Evolutionary conservation across 2,113 vertebrate genomes (phyloP), one percentile per base, ranked within the genome.

Genomic region (Kobus ellipsiprymnus): DNA sequence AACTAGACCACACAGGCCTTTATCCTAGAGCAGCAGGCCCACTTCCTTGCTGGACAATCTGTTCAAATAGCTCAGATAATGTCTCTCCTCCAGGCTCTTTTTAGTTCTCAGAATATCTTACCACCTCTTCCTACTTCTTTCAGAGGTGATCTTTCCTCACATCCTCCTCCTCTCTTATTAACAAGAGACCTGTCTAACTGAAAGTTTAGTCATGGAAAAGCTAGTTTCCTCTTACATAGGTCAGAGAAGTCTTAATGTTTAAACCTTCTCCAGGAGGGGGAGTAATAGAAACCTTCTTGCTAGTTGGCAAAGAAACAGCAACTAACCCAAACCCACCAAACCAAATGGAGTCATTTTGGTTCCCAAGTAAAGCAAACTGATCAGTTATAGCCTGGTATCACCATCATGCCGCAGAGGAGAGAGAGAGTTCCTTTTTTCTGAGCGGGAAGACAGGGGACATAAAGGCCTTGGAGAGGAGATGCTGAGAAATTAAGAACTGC

Each of bases 201-300:
- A 71, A 95, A 87, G 44, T 54, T 91, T 55, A 54, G 52, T 85
- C 74, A 60, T 54, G 44, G 36, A 71, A 83, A 91, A 87, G 6
- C 30, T 44, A 13, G 60, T 44, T 90, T 80, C 12, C 30, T 46
- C 16, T 92, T 60, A 87, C 62, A 4, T 94, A 90, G 55, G 88
- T 80, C 91, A 92, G 84, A 55, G 46, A 94, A 91, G 15, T 55
- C 48, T 97, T 96, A 94, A 21, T 13, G 33, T 21, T 50, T 48
- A 91, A 95, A 78, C 17, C 57, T 57, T 84, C 23, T 3, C 1
- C 11, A 50, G 16, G 46, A 90, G 46, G 74, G 29, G 40, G 2
- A n/a, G 25, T 30, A 14, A 40, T 27, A 6, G 2, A 21, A 30
- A 7, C 44, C 19, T 3, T 60, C 27, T 3, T 40, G 15, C 29